A percentile compares a stretch with the other conserved stretches of the same genome.
These are phyloP conservation scores for Perizoma flavofasciatum DNA, from an alignment of 2,888 invertebrate genomes.

Conservation along the genomic window DNA sequence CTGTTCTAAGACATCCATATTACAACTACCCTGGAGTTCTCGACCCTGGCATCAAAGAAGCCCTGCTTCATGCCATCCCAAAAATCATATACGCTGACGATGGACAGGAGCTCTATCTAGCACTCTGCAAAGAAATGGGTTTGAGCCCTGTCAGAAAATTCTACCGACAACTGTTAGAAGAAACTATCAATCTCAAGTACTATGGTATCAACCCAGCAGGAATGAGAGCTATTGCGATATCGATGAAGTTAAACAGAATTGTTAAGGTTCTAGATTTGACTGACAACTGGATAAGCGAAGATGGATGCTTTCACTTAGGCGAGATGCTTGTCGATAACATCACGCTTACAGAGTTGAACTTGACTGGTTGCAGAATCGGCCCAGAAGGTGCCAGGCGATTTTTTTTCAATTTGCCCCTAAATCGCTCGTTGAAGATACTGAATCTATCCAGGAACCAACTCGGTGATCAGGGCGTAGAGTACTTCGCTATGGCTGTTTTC, in stretches of 20 bases:
- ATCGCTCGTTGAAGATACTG: conserved; percentile 48
- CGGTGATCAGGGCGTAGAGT: conserved; percentile 52
- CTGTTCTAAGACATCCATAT: conserved; percentile 59
- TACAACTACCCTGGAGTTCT: conserved; percentile 60
- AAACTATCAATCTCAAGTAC: conserved; percentile 59
- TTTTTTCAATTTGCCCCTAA: conserved; percentile 45
- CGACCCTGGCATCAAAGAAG: conserved; percentile 63
- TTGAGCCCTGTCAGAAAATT: conserved; percentile 55
- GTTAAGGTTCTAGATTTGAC: conserved; percentile 59
- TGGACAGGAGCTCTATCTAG: conserved; percentile 64
- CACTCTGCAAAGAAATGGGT: conserved; percentile 60
- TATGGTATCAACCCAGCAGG: conserved; percentile 60
- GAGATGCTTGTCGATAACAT: conserved; percentile 58
- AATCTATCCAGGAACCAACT: conserved; percentile 59
- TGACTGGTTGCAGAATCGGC: conserved; percentile 66
- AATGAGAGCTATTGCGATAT: conserved; percentile 60
- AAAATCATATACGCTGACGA: conserved; percentile 54
- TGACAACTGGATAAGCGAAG: conserved; percentile 61
- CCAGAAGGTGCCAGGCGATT: conserved; percentile 50
- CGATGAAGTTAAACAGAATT: conserved; percentile 54
- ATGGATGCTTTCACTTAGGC: conserved; percentile 65
- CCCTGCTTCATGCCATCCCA: conserved; percentile 52
- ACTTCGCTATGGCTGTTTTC: conserved; percentile 49
- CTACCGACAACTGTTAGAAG: conserved; percentile 50
- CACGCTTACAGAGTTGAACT: conserved; percentile 52